Base-by-base conservation (phyloP, 2,888 invertebrate species). In the Aporophyla nigra region DNA sequence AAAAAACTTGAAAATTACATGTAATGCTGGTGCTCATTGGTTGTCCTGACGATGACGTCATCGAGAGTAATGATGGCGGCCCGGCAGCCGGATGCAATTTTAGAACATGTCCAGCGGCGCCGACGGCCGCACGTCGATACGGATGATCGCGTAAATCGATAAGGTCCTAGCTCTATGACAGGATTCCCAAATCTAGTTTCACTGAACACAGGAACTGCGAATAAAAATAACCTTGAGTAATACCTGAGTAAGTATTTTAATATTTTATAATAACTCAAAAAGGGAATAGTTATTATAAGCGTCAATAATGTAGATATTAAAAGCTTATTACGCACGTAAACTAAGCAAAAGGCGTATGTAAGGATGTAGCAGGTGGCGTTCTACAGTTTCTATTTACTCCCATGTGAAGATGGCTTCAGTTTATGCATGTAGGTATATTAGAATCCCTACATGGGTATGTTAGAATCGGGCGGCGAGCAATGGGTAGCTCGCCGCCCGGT, bases 61-160 rank as follows among this genome's bases (percentile, higher is more conserved):
- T 88, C 76, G 3, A 90, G 14, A 7, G 92, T 92, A 24, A 84
- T 72, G 51, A 92, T 73, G 9, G 84, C 65, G 10, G 91, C 90
- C 12, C 85, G 85, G 71, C 92, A 92, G 7, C 84, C 85, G 0
- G 62, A 71, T 83, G 80, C 89, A 0, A 14, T 0, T 74, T 19
- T 43, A 40, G 63, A 65, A 82, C 79, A 94, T 1, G 78, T 82
- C 93, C 93, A 94, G 0, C 91, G 83, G 4, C 77, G 86, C 83
- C 68, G 87, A 87, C 9, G 89, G 84, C 0, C 90, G 54, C 75
- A 75, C n/a, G 1, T 3, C 1, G 73, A 80, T 9, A 53, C 19
- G 7, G 14, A n/a, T 19, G 86, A 84, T 14, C 89, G 86, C 66
- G 91, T 90, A 80, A 90, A 93, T 0, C 93, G 89, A 80, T 93